Base-by-base conservation (phyloP, 2,113 vertebrate species). In the Sebastes schlegelii region DNA sequence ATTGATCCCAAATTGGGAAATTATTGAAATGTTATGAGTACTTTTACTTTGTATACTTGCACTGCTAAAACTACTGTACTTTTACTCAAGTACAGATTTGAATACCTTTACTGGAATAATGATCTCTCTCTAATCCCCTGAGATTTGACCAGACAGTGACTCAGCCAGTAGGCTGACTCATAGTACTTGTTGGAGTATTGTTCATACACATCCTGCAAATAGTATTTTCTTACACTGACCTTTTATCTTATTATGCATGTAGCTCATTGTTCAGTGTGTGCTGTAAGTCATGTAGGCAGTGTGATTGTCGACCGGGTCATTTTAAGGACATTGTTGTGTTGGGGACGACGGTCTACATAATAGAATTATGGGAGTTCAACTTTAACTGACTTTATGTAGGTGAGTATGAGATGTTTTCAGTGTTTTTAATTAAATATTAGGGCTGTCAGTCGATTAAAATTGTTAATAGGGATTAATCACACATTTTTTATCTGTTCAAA, bases 61-160 rank as follows among this genome's bases (percentile, higher is more conserved):
- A 57, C 26, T 68, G 3, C 11, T 34, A 13, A 46, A 7, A 48
- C 6, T 13, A 49, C 8, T 19, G 1, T 58, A 21, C 42, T n/a
- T 77, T 57, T n/a, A 43, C 8, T 14, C 6, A 54, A 21, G 7
- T 26, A 17, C n/a, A 58, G 13, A 26, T 54, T 40, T 45, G 2
- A 7, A 11, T 8, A 14, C 12, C 60, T 51, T 52, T 13, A 51
- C 12, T 14, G n/a, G 43, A 71, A 12, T 45, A 64, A 58, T 51
- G 19, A 21, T 34, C 16, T 61, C 10, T 6, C 13, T 74, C 8
- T 42, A 17, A 13, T 63, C 60, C 19, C 21, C 26, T 51, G 71
- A 60, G 42, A 78, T 74, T n/a, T 67, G 40, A 52, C 12, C 7
- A 73, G 65, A 70, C 65, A 65, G 8, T 65, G 80, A 75, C 49